Conservation (phyloP, 2,888 invertebrate genomes). For the Omphaloscelis lunosa region DNA sequence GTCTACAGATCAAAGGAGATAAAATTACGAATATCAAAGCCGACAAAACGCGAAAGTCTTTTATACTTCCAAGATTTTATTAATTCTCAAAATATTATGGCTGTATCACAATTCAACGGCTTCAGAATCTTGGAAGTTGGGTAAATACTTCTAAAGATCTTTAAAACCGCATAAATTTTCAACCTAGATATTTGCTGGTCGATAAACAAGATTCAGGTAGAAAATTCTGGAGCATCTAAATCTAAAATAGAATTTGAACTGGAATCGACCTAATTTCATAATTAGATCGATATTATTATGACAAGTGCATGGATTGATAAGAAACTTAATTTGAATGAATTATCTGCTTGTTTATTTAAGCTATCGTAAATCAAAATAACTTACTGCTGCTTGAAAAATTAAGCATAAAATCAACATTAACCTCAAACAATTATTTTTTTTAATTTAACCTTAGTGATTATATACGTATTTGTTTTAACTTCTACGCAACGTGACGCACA, state of each 20-base stretch:
- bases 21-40: conserved; percentile 39
- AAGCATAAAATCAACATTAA: neutral
- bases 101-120: conserved; percentile 15
- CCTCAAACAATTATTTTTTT: neutral
- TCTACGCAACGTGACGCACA: neutral
- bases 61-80: conserved; percentile 31
- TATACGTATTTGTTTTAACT: neutral
- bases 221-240: conserved; percentile 26
- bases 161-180: conserved; percentile 21
- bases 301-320: conserved; percentile 10
- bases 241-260: conserved; percentile 37
- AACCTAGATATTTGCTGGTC: conserved; percentile 46
- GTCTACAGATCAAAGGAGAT: conserved; percentile 44
- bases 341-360: conserved; percentile 27
- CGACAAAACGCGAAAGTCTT: conserved; percentile 21
- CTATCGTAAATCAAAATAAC: neutral
- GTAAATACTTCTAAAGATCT: conserved; percentile 34
- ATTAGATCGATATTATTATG: conserved; percentile 20
- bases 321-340: conserved; percentile 10
- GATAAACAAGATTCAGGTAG: conserved; percentile 36
- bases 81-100: conserved; percentile 33
- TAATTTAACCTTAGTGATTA: neutral
- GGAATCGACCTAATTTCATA: conserved; percentile 34
- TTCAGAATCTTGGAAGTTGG: conserved; percentile 19
- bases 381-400: neutral